Percentiles rank a stretch among this genome's conserved stretches.
These are phyloP conservation scores for Embiotoca jacksoni DNA, from an alignment of 2,113 vertebrate genomes.

Conservation along the genomic window DNA sequence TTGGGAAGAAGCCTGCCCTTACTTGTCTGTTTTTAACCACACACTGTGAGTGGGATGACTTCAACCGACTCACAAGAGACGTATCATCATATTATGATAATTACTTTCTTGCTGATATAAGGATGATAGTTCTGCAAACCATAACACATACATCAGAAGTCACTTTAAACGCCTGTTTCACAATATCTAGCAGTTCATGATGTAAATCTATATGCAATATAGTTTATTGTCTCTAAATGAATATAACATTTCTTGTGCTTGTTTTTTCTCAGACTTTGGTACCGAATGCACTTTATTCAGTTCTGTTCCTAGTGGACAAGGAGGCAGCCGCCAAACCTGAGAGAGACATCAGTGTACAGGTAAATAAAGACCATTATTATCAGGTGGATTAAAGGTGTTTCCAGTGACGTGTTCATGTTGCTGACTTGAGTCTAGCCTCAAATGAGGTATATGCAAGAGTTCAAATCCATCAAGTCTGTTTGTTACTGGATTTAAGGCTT, in stretches of 20 bases:
- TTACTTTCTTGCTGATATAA: slow-evolving; percentile 55
- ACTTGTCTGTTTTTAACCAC: slow-evolving; percentile 76
- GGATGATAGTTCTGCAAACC: slow-evolving; percentile 47
- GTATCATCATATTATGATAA: slow-evolving; percentile 65
- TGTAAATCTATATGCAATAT: neutral
- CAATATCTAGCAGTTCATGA: slow-evolving; percentile 11
- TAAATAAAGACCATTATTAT: slow-evolving; percentile 51
- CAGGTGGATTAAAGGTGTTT: neutral
- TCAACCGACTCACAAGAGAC: slow-evolving; percentile 51
- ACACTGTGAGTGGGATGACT: slow-evolving; percentile 50
- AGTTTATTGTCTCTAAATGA: slow-evolving; percentile 7
- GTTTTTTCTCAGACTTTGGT: slow-evolving; percentile 66
- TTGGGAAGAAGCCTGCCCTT: slow-evolving; percentile 67
- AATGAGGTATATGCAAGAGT: neutral
- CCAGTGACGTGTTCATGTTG: neutral
- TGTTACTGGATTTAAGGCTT: neutral
- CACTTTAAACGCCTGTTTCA: slow-evolving; percentile 20
- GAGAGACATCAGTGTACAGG: slow-evolving; percentile 82
- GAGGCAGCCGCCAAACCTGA: slow-evolving; percentile 83
- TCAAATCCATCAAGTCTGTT: neutral
- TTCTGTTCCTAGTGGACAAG: slow-evolving; percentile 86
- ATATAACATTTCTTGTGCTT: neutral
- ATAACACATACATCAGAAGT: slow-evolving; percentile 25
- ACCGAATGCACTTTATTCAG: slow-evolving; percentile 85
- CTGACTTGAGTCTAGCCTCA: neutral